These are phyloP conservation scores for Elmis aenea DNA, from an alignment of 2,888 invertebrate species.

Conservation along the genomic window DNA sequence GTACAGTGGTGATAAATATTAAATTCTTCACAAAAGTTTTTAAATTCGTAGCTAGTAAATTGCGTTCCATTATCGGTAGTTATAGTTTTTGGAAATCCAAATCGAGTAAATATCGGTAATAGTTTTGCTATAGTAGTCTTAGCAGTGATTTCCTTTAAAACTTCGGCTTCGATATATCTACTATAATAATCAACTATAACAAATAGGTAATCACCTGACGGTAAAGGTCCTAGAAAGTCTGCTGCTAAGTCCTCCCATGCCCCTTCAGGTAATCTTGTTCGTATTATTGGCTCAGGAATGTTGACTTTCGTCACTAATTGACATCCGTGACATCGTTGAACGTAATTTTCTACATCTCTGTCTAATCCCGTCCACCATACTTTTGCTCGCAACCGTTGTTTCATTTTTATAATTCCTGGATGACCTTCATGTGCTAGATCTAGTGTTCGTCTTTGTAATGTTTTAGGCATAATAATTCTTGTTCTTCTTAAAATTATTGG, in stretches of 20 bases:
- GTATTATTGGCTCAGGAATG: constrained; percentile 13
- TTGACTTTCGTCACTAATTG: constrained; percentile 16
- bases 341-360: constrained; percentile 15
- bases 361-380: constrained; percentile 26
- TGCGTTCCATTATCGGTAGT: constrained; percentile 24
- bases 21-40: constrained; percentile 13
- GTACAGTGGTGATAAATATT: constrained; percentile 13
- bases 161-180: constrained; percentile 22
- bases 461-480: constrained; percentile 12
- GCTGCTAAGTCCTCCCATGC: constrained; percentile 24
- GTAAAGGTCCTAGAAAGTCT: constrained; percentile 28
- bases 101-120: constrained; percentile 23
- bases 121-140: constrained; percentile 14
- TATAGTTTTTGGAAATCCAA: constrained; percentile 22
- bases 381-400: constrained; percentile 22
- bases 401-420: constrained; percentile 27
- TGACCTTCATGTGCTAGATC: constrained; percentile 26
- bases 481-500: constrained; percentile 7
- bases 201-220: constrained; percentile 17
- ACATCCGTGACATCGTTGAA: constrained; percentile 19
- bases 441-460: constrained; percentile 13
- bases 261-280: constrained; percentile 10
- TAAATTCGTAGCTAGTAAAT: constrained; percentile 20
- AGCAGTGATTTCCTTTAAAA: constrained; percentile 16
- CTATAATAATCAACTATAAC: constrained; percentile 17